Evolutionary conservation across 2,888 invertebrate species (phyloP), one percentile per base, ranked within the genome.

Genomic region (Apamea anceps): DNA sequence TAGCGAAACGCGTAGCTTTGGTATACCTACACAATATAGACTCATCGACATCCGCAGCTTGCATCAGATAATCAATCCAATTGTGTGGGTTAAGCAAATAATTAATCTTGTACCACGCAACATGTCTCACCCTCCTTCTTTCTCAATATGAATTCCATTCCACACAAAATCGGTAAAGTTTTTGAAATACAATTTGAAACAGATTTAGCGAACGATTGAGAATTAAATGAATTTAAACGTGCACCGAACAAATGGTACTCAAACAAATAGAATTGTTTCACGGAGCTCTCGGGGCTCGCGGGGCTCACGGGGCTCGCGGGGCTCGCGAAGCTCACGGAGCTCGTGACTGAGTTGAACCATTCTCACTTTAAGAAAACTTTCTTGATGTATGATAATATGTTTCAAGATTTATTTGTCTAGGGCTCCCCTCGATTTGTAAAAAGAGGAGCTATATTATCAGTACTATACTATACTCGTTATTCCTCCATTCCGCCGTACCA

Each of bases 331-430:
- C 72, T 60, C n/a, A 6, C 45, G 57, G 57, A 18, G 45, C 45
- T n/a, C 12, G 12, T 21, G 45, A 10, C 51, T 62, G 21, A 28
- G 37, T 42, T 45, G 8, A 12, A 62, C 54, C 12, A 28, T 45
- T 65, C 57, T 70, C 80, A 60, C 63, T 81, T 63, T 60, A 65
- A 54, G 54, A 62, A 70, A 81, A 84, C 85, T 81, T 85, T 76
- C 72, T 70, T 76, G 86, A 81, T 81, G 37, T 82, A 85, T 73
- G 72, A 73, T 84, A 75, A 81, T 81, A 85, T 66, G 81, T 73
- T 72, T 62, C 60, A 48, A 57, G 84, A 85, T 72, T 84, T 76
- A 85, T 85, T 32, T 76, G 82, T 81, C 76, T 81, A 80, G 45
- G 71, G 54, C 72, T 85, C 37, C 75, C 21, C 51, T 75, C 68